These are phyloP conservation scores for Chrysopilus asiliformis DNA, from an alignment of 2,888 invertebrate species.

Conservation along the genomic window DNA sequence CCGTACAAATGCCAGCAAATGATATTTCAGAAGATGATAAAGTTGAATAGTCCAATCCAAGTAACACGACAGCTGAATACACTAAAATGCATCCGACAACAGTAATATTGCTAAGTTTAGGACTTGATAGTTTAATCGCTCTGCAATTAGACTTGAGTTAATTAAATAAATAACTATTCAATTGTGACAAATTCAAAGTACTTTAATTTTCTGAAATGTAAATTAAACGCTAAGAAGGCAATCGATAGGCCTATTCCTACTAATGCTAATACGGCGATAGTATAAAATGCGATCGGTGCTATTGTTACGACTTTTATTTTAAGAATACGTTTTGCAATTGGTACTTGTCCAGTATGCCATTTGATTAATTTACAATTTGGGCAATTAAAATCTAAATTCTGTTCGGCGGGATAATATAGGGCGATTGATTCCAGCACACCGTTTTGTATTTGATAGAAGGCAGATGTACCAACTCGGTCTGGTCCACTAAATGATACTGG, in stretches of 20 bases:
- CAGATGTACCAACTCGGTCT: constrained; percentile 75
- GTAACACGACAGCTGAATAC: constrained; percentile 74
- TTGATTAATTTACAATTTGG: constrained; percentile 49
- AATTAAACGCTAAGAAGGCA: constrained; percentile 66
- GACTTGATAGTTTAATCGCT: constrained; percentile 84
- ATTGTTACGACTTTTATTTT: constrained; percentile 64
- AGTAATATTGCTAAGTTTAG: constrained; percentile 82
- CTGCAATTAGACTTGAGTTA: constrained; percentile 35
- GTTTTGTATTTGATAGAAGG: constrained; percentile 77
- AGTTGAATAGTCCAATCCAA: constrained; percentile 74
- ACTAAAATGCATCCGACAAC: constrained; percentile 81
- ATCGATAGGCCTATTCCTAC: constrained; percentile 62
- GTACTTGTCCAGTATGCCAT: constrained; percentile 68
- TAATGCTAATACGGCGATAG: constrained; percentile 56
- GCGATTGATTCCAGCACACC: constrained; percentile 61
- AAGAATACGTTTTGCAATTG: constrained; percentile 63
- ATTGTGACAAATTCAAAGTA: constrained; percentile 30
- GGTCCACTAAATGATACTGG: constrained; percentile 81
- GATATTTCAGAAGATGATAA: constrained; percentile 52
- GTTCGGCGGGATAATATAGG: constrained; percentile 49
- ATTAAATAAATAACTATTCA: constrained; percentile 1
- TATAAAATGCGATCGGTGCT: constrained; percentile 59
- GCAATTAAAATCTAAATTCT: constrained; percentile 54
- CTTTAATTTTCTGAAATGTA: constrained; percentile 72
- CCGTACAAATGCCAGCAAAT: constrained; percentile 74